Conservation (phyloP, 2,113 vertebrate species). For the Atherinomorus stipes region DNA sequence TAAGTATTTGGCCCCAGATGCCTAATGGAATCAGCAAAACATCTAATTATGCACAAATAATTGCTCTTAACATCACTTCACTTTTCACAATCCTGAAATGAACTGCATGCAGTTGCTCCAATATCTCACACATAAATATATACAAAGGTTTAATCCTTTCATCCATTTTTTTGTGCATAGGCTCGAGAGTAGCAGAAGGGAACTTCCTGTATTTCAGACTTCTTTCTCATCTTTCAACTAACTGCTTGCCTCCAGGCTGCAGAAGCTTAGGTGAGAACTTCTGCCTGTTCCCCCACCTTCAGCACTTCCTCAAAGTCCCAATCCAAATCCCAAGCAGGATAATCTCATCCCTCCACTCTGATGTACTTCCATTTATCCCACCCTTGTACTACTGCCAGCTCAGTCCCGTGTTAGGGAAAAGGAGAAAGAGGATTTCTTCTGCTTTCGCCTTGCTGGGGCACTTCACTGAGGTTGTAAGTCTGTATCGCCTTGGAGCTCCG, state of each 20-base stretch:
- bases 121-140: not conserved
- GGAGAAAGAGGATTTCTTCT: constrained; percentile 76
- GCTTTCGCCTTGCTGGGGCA: constrained; percentile 66
- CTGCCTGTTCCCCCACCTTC: constrained; percentile 69
- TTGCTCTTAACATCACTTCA: constrained; percentile 28
- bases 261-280: constrained; percentile 75
- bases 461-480: constrained; percentile 77
- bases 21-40: constrained; percentile 45
- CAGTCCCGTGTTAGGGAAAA: constrained; percentile 69
- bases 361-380: constrained; percentile 78
- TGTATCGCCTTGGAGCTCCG: constrained; percentile 45
- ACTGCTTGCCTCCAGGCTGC: constrained; percentile 30
- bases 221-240: constrained; percentile 45
- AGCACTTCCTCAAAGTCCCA: constrained; percentile 73
- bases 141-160: constrained; percentile 9
- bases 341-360: constrained; percentile 78
- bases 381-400: constrained; percentile 77
- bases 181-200: not conserved
- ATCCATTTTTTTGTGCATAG: constrained; percentile 1
- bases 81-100: constrained; percentile 5
- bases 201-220: constrained; percentile 32
- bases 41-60: constrained; percentile 53
- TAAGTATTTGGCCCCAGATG: not conserved
- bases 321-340: constrained; percentile 77
- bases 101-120: not conserved